Base-by-base conservation (phyloP, 2,113 vertebrate genomes). In the Lepus americanus region DNA sequence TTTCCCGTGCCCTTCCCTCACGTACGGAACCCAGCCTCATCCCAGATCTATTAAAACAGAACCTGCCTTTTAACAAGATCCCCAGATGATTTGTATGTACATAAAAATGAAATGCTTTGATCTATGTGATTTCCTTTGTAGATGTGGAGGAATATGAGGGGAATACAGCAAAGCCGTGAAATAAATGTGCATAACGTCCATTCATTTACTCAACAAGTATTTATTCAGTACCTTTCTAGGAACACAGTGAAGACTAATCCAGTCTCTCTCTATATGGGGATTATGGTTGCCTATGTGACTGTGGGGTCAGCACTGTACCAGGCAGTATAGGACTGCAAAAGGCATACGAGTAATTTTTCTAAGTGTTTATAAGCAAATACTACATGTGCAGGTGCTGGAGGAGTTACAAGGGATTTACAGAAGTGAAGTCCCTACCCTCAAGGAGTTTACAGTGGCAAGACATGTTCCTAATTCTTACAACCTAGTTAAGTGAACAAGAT, bases 111-210 rank as follows among this genome's bases (percentile, higher is more conserved):
- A 51, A 87, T 83, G 22, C 27, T 79, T 67, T 79, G 3, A 36
- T 92, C 44, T 80, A 22, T 25, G 10, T 66, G 44, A 83, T 89
- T 91, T 95, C 23, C 27, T 95, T 84, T 63, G 17, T 73, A 89
- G 49, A 39, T 84, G 3, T 29, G 9, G 55, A 89, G 10, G 49
- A 92, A 89, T 66, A 12, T 33, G 92, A 95, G 8, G 53, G 0
- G 5, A 86, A 66, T 51, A 25, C 1, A 44, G 36, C 25, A 3
- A 84, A 95, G 74, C 14, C 70, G 53, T 53, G 7, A 16, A 88
- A 64, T 51, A n/a, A 76, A 69, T 39, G 39, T 83, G 87, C 20
- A 64, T 14, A 73, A 31, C 1, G 49, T 51, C 31, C 19, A 70
- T 70, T 81, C 7, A 10, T 82, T 85, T 86, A 74, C 36, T 95